A percentile compares a stretch with the other conserved stretches of the same genome.
Conservation (phyloP, 2,797 vertebrate species). For the Cichlasoma orientale region DNA sequence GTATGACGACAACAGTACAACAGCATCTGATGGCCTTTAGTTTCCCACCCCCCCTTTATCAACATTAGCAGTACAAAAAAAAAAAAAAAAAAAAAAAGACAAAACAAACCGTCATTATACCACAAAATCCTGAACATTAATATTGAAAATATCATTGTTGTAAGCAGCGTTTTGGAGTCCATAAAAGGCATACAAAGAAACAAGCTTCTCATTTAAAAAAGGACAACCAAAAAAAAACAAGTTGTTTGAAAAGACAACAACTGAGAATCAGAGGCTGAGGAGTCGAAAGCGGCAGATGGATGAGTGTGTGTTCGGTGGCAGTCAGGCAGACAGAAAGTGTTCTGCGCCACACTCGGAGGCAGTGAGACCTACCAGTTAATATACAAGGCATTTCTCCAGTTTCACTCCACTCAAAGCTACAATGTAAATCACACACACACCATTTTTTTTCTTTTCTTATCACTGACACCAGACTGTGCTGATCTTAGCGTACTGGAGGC, state of each 20-base stretch:
- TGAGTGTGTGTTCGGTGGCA: conserved; percentile 40
- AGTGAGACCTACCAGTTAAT: conserved; percentile 61
- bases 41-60: conserved; percentile 59
- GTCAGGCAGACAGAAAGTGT: conserved; percentile 58
- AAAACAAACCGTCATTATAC: conserved; percentile 78
- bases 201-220: conserved; percentile 66
- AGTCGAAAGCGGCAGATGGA: conserved; percentile 50
- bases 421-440: conserved; percentile 25
- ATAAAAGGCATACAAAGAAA: conserved; percentile 78
- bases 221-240: conserved; percentile 53
- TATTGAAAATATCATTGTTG: conserved; percentile 76
- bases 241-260: conserved; percentile 39
- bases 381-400: conserved; percentile 56
- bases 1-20: conserved; percentile 76
- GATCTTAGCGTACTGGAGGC: conserved; percentile 34
- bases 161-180: conserved; percentile 79
- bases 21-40: conserved; percentile 74
- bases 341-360: conserved; percentile 70
- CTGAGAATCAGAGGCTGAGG: conserved; percentile 53
- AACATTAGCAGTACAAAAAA: conserved; percentile 74
- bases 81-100: conserved; percentile 32
- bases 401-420: conserved; percentile 40
- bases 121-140: conserved; percentile 80
- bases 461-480: conserved; percentile 47
- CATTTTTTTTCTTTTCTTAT: neutral